Conservation (phyloP, 2,797 vertebrate species). For the Kryptopterus vitreolus region DNA sequence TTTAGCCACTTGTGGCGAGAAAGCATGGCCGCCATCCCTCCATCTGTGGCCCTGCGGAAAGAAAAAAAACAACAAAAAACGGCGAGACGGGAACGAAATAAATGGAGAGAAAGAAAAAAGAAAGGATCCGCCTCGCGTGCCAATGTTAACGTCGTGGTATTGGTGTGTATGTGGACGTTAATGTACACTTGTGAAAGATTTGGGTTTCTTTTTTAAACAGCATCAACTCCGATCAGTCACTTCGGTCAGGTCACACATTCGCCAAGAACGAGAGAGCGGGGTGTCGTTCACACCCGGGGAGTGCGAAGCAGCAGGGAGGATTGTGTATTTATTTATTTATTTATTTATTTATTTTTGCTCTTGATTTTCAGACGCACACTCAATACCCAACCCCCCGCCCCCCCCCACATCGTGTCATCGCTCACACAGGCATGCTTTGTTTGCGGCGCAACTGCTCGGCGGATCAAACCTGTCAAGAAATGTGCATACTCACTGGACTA, state of each 20-base stretch:
- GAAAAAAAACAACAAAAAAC: no score
- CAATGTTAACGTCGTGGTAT: constrained; percentile 31
- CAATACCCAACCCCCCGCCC: constrained; percentile 16
- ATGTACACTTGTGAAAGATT: constrained; percentile 8
- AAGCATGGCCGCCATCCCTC: constrained; percentile 40
- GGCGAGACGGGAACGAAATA: constrained; percentile 17
- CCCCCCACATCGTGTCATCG: constrained; percentile 24
- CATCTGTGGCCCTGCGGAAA: constrained; percentile 51
- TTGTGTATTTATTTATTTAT: no score
- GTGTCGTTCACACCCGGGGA: constrained; percentile 48
- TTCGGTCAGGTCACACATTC: constrained; percentile 49
- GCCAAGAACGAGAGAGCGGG: constrained; percentile 25
- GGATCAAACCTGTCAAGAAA: constrained; percentile 49
- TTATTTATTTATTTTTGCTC: no score
- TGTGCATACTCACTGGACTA: constrained; percentile 35
- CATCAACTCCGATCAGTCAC: constrained; percentile 47
- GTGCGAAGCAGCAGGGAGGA: constrained; percentile 49
- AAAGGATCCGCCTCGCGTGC: constrained; percentile 25
- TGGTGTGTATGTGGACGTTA: constrained; percentile 4
- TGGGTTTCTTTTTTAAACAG: constrained; percentile 24
- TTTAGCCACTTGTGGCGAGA: constrained; percentile 1
- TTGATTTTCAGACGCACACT: constrained; percentile 25
- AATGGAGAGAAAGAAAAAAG: not conserved
- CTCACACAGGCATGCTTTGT: constrained; percentile 4
- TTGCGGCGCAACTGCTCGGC: constrained; percentile 8